Evolutionary conservation across 2,888 invertebrate species (phyloP).

Genomic region (Phytoseiulus persimilis): DNA sequence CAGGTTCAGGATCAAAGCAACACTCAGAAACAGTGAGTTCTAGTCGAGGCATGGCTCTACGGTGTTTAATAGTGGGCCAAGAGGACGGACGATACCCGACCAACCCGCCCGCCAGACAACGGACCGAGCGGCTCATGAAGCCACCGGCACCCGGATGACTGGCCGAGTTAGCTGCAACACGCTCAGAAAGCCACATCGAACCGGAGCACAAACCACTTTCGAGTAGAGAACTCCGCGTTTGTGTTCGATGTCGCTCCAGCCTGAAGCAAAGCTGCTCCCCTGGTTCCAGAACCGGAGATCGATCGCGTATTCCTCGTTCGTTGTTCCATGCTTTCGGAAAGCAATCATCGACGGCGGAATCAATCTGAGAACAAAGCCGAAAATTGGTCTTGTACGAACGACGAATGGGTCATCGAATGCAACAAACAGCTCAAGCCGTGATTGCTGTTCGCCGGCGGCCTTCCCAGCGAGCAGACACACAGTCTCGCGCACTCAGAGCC

Average conservation of each 20-base stretch:
- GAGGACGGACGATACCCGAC: background rate
- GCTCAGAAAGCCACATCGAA: background rate
- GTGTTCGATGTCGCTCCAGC: background rate
- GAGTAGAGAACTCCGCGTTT: background rate
- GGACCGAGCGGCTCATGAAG: background rate
- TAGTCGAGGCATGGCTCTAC: background rate
- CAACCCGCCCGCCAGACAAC: too few relatives aligned
- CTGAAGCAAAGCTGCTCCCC: background rate
- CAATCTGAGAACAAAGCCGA: background rate
- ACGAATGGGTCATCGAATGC: background rate
- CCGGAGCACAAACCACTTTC: background rate
- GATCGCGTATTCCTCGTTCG: background rate
- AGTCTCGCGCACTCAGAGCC: background rate
- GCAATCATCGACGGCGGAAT: background rate
- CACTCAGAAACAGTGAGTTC: background rate
- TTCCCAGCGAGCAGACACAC: background rate
- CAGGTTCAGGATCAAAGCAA: background rate
- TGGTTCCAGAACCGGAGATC: background rate
- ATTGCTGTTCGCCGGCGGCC: background rate
- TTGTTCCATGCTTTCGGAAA: background rate
- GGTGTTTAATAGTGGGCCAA: background rate
- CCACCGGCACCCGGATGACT: background rate
- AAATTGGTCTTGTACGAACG: background rate
- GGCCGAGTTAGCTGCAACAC: background rate
- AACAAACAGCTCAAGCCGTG: background rate